Conservation (phyloP, 2,888 invertebrate species). For the Drosophila anomalata region DNA sequence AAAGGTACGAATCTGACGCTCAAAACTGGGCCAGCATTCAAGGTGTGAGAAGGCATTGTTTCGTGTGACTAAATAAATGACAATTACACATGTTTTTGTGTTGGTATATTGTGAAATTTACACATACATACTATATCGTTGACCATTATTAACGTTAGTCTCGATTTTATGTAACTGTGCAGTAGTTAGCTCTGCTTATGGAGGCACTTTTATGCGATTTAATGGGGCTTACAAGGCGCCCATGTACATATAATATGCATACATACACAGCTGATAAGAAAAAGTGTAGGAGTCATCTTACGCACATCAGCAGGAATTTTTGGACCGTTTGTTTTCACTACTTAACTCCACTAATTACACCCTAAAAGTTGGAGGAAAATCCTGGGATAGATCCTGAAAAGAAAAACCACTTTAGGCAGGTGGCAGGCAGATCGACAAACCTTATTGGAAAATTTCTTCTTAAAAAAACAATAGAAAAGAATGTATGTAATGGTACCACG, state of each 20-base stretch:
- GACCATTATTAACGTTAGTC: constrained; percentile 9
- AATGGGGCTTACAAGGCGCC: neutral
- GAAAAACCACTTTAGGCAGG: neutral
- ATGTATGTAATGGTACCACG: neutral
- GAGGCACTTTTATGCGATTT: neutral
- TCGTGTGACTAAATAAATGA: constrained; percentile 21
- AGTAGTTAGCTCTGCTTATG: constrained; percentile 7
- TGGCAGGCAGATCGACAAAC: too few relatives aligned
- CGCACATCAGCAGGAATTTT: neutral
- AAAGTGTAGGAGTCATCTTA: constrained; percentile 1
- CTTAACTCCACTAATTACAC: neutral
- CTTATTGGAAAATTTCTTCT: neutral
- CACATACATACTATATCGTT: constrained; percentile 6
- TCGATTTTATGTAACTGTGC: constrained; percentile 30
- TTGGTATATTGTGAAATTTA: constrained; percentile 29
- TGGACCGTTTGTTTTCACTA: neutral
- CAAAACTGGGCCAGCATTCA: neutral
- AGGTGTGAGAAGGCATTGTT: constrained; percentile 2
- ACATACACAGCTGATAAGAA: constrained; percentile 6
- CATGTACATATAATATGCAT: neutral
- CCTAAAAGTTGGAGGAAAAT: neutral
- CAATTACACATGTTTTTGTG: constrained; percentile 37
- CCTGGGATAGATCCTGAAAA: neutral
- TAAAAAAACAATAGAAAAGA: neutral
- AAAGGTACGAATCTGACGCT: constrained; percentile 6